These are phyloP conservation scores for Gymnogyps californianus DNA, from an alignment of 2,113 vertebrate species.

Conservation along the genomic window DNA sequence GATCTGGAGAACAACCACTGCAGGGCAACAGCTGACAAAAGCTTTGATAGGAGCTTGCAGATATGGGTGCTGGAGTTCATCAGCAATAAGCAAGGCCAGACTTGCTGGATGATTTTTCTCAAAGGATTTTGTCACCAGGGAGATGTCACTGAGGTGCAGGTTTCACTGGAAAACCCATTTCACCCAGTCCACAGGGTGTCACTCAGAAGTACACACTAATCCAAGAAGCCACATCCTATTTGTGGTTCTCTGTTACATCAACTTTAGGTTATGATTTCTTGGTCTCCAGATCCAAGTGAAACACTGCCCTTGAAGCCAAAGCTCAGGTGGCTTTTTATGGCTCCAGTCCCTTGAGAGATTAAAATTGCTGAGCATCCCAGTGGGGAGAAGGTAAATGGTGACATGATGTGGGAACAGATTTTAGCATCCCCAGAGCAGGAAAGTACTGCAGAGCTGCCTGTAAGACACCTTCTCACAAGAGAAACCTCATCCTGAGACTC, in stretches of 20 bases:
- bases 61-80: background rate
- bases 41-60: background rate
- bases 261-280: background rate
- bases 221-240: background rate
- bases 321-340: background rate
- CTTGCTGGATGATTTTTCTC: background rate
- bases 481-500: background rate
- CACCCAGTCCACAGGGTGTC: background rate
- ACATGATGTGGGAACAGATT: background rate
- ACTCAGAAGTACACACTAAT: background rate
- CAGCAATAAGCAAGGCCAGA: background rate
- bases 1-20: background rate
- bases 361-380: background rate
- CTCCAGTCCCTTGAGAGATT: background rate
- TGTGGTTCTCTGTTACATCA: background rate
- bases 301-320: background rate
- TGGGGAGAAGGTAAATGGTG: background rate
- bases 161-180: background rate
- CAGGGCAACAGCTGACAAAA: background rate
- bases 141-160: background rate
- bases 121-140: background rate
- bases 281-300: background rate
- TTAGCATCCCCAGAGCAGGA: background rate
- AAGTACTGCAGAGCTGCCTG: background rate
- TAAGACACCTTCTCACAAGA: background rate